Base-by-base conservation (phyloP, 64 coral and sea anemone genomes). In the Montipora sp. region DNA sequence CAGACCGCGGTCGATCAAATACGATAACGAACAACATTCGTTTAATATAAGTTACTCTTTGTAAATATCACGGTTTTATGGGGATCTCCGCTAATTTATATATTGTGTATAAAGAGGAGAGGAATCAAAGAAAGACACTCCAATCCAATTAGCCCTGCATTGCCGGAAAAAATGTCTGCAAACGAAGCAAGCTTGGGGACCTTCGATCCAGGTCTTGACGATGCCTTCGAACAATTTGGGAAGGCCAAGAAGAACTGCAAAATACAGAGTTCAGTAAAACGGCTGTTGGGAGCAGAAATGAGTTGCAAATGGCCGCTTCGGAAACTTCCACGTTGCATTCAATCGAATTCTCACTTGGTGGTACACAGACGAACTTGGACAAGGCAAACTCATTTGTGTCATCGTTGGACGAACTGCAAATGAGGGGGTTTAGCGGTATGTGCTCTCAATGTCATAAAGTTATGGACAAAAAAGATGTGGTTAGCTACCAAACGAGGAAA, bases 361-460 rank as follows among this genome's bases (percentile, higher is more conserved):
- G 71, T 5, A 85, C 82, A 7, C 66, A 85, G 12, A 12, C 71
- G 18, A 72, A 70, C 63, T 85, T 73, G 36, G 81, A 84, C 16
- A 2, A 11, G 0, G 11, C 61, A 84, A 67, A 67, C 47, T 51
- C 45, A 50, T 48, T 50, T 48, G 36, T 36, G 36, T 47, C 80
- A 58, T 36, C 59, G 5, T 36, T 19, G 2, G 59, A n/a, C 18
- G 59, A 83, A 47, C 5, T 68, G 1, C 24, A n/a, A 16, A n/a
- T 11, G 7, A 45, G 16, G 7, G 24, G 9, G 3, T 36, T 8
- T 1, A 5, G 36, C 36, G 36, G 36, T 36, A 36, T 85, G 8
- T 85, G 82, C 71, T 22, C 82, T 50, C 46, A 0, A 44, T 85
- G 82, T 50, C 82, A 45, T 11, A 1, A 68, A 72, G 18, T 3